Evolutionary conservation across 2,113 vertebrate species (phyloP), one percentile per base, ranked within the genome.

Genomic region (Athene noctua): DNA sequence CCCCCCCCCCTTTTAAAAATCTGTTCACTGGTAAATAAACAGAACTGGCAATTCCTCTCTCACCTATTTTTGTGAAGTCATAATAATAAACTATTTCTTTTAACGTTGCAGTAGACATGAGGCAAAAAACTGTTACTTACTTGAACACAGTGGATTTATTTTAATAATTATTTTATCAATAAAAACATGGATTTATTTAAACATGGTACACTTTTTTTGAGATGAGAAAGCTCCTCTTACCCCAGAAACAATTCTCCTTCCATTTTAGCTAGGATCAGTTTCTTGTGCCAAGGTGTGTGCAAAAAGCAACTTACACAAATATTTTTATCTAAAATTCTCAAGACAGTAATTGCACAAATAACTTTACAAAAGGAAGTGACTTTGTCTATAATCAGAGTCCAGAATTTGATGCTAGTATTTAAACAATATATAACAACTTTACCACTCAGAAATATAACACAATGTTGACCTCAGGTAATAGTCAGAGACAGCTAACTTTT

Each of bases 11-110:
- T 81, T 68, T 55, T 92, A 52, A 58, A 21, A 40, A 57, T 55
- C n/a, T 63, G 55, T n/a, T 92, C 80, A 44, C 34, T 86, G 38
- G 20, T 80, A 92, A 92, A 83, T 73, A 97, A 95, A 95, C 19
- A 88, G 25, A 84, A 40, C 4, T 61, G 44, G 51, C 49, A 63
- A 75, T 61, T 93, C 14, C 18, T 74, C 86, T 88, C 65, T 63
- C 26, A 91, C 12, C 68, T 89, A 80, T 86, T 93, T 86, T 44
- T 94, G 49, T 36, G 7, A 92, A 92, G 49, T 71, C 78, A 73
- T 70, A 77, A 80, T 17, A 87, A 36, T 16, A 59, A 95, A 40
- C 5, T 36, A 6, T 32, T 85, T 70, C 74, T 62, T 40, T 42
- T 3, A 23, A 67, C 58, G 44, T 40, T 91, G 27, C 52, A 77